Base-by-base conservation (phyloP, 37 sponge, comb jelly and placozoan species). In the Diacarnus erythraeanus region DNA sequence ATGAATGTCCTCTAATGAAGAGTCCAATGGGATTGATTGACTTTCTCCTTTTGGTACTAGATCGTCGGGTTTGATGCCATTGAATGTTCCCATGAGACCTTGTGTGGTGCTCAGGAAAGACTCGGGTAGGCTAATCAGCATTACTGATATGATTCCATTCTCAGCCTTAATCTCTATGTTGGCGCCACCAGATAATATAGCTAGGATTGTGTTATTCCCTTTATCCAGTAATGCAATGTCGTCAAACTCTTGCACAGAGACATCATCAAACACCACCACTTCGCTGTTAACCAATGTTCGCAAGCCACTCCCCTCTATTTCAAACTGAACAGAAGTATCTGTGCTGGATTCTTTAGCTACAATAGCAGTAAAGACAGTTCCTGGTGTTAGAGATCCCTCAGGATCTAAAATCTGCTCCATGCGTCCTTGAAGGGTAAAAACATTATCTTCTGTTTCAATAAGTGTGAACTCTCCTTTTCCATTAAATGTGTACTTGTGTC, bases 381-480 rank as follows among this genome's bases (percentile, higher is more conserved):
- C 85, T 47, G 71, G 37, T 39, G 51, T 2, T 42, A 39, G 29
- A 25, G 35, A 34, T 23, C 38, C 67, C 10, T 70, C 35, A 2
- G n/a, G 33, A 57, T 65, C 77, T 0, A 33, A 21, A 18, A 18
- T 41, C 57, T 21, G 21, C 15, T 40, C 58, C 78, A 84, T 77
- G 20, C 85, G 68, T 2, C 63, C 85, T 58, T 84, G 85, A n/a
- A 84, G 34, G 10, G 69, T 71, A 71, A 84, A 76, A 6, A 18
- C 23, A 41, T 69, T 69, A 38, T 77, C 72, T 0, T 39, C 23
- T 38, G 85, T 75, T 37, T 85, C 75, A 61, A 90, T 85, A 10
- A 90, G 64, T 20, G 64, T 68, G 64, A 82, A 90, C 69, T 90
- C 91, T 82, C 91, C 91, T 33, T 80, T 80, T 17, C 90, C 90